Conservation (phyloP, 1,140 invertebrate genomes). For the Penaeus vannamei region DNA sequence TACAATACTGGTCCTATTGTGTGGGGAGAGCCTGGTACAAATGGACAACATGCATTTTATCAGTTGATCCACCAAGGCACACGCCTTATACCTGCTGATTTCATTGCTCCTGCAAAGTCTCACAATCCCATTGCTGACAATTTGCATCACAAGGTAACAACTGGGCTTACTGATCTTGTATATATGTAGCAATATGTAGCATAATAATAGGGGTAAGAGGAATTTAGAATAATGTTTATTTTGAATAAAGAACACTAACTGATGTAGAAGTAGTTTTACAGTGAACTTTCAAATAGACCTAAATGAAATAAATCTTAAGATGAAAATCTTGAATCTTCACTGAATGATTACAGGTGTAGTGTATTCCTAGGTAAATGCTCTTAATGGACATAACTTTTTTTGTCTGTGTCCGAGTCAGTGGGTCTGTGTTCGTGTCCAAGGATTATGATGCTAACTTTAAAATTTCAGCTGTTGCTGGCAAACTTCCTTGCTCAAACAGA, state of each 20-base stretch:
- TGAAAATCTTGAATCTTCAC: no score
- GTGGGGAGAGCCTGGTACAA: slow-evolving; percentile 98
- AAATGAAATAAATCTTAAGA: no score
- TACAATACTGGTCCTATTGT: slow-evolving; percentile 93
- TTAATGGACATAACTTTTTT: no score
- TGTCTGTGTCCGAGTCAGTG: no score
- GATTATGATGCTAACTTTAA: slow-evolving; percentile 45
- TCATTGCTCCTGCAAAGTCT: slow-evolving; percentile 93
- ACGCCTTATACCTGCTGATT: slow-evolving; percentile 95
- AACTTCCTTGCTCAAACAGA: slow-evolving; percentile 99
- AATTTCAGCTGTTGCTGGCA: slow-evolving; percentile 89
- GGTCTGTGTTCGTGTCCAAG: slow-evolving; percentile 36
- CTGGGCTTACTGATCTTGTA: no score
- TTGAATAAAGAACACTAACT: no score
- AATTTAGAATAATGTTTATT: no score
- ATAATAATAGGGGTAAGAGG: background rate
- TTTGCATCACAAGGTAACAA: slow-evolving; percentile 78
- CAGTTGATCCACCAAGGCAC: slow-evolving; percentile 91
- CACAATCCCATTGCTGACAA: slow-evolving; percentile 91
- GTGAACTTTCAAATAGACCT: no score
- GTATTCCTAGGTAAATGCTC: no score
- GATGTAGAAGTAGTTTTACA: no score
- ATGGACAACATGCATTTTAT: slow-evolving; percentile 99
- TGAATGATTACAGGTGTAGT: no score
- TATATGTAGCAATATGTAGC: no score